Base-by-base conservation (phyloP, 2,113 vertebrate species). In the Notarius lentiginosus region DNA sequence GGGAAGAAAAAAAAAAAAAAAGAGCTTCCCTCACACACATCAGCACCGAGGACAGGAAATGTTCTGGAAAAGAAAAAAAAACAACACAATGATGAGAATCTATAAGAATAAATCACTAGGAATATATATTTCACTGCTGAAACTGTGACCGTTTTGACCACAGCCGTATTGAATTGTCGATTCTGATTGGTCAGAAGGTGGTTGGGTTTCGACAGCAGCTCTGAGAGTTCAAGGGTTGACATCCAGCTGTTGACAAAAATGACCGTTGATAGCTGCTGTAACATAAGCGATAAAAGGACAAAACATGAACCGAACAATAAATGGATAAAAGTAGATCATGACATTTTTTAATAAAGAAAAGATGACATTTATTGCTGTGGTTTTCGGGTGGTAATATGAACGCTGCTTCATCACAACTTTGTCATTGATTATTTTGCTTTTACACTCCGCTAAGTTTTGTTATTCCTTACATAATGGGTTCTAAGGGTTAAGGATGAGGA, bases 1-100 rank as follows among this genome's bases (percentile, higher is more conserved):
- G 8, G n/a, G 86, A 58, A 82, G 58, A 61, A 11, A 53, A 70
- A 66, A 24, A 75, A 63, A 76, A 66, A 61, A 15, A 60, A 77
- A 66, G 47, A 70, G 5, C 22, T 60, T 51, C 55, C 30, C 7
- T 72, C 27, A 34, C 51, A 70, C 27, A 34, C 65, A 84, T 56
- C 47, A 27, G 20, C 14, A 30, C 82, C 5, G n/a, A 53, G 18
- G 22, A 53, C 24, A 70, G 51, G 63, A 55, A 83, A 70, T 70
- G 63, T 83, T 65, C 82, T 83, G 8, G 4, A 65, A 47, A 70
- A 34, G 34, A 24, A 65, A 82, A 47, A 34, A 20, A n/a, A 73
- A 47, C 2, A 83, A 51, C 15, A 56, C 15, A 70, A 41, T 30
- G 65, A 68, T 34, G 65, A 68, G 51, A 84, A 83, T 41, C 47